Conservation (phyloP, 2,797 vertebrate genomes). For the Pogoniulus pusillus region DNA sequence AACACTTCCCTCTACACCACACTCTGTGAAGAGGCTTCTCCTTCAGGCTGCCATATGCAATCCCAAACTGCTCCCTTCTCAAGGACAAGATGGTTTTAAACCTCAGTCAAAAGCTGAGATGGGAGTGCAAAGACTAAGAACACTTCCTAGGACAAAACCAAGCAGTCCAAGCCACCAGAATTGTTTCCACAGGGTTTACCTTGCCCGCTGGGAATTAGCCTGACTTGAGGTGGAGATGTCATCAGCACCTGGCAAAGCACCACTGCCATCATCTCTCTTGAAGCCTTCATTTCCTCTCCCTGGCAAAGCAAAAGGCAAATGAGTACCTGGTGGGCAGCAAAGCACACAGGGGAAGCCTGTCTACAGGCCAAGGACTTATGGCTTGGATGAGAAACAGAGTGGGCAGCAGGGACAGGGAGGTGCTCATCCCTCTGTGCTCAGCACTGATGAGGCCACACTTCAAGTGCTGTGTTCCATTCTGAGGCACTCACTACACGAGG, state of each 20-base stretch:
- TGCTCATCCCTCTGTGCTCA: too few species aligned
- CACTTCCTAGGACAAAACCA: not conserved
- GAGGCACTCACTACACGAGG: too few species aligned
- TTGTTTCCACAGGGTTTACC: slow-evolving; percentile 57
- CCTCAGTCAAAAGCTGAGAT: not conserved
- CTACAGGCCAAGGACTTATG: slow-evolving; percentile 10
- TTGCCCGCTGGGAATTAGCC: slow-evolving; percentile 71
- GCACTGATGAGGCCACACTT: too few species aligned
- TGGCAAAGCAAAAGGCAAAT: slow-evolving; percentile 58
- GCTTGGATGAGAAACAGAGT: too few species aligned
- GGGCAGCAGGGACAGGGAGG: too few species aligned
- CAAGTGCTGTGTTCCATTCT: too few species aligned
- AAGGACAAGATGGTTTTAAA: not conserved
- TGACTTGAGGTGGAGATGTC: slow-evolving; percentile 65
- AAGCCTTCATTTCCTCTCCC: slow-evolving; percentile 78
- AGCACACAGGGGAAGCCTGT: not conserved
- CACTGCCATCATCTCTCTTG: slow-evolving; percentile 72
- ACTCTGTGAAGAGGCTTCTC: not conserved
- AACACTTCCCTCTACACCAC: not conserved
- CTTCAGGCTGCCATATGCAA: not conserved
- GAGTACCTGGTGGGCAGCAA: not conserved
- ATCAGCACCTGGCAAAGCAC: slow-evolving; percentile 61
- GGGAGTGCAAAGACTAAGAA: not conserved
- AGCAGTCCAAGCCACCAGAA: not conserved
- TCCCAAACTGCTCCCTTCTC: not conserved